Evolutionary conservation across 2,113 vertebrate species (phyloP).

Genomic region (Anguilla japonica): DNA sequence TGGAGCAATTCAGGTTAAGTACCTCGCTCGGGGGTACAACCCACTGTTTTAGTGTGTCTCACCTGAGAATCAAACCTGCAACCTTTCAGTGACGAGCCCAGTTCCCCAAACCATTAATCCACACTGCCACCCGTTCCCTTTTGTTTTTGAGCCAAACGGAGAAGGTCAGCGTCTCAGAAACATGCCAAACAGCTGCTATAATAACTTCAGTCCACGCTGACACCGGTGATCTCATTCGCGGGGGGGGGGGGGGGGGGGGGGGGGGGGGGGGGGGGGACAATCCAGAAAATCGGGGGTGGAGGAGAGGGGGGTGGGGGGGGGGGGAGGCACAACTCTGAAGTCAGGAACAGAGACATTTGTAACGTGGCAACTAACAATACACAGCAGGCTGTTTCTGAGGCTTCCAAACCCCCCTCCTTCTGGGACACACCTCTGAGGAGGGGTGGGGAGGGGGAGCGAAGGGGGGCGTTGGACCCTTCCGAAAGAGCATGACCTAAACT

Average conservation of each 20-base stretch:
- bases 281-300: constrained; percentile 37
- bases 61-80: no score
- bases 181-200: constrained; percentile 56
- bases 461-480: not conserved
- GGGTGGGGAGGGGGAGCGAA: no score
- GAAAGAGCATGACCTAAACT: not conserved
- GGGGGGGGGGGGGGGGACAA: constrained; percentile 40
- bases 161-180: constrained; percentile 5
- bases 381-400: not conserved
- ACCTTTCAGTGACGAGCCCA: no score
- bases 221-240: constrained; percentile 57
- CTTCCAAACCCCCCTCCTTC: constrained; percentile 26
- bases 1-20: no score
- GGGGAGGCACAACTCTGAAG: constrained; percentile 38
- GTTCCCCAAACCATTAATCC: no score
- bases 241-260: not conserved
- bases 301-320: no score
- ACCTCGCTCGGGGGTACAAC: no score
- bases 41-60: no score
- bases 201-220: constrained; percentile 46
- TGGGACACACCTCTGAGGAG: not conserved
- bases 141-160: not conserved
- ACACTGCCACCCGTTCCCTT: not conserved
- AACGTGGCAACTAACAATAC: constrained; percentile 47
- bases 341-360: constrained; percentile 31